Conservation (phyloP, 1,140 invertebrate genomes). For the Tenebrio molitor region DNA sequence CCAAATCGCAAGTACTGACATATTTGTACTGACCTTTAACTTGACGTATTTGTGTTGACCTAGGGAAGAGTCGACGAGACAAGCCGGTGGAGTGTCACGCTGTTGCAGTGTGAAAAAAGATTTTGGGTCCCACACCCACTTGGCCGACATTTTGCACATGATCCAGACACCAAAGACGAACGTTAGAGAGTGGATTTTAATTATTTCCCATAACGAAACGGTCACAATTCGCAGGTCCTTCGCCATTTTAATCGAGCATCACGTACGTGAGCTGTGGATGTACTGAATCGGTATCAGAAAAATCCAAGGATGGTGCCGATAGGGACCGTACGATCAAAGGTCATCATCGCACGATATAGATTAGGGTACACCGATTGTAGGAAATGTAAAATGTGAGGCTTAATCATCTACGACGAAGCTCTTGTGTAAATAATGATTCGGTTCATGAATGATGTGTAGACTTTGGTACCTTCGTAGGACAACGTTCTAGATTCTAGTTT, state of each 20-base stretch:
- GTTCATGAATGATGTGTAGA: too few relatives aligned
- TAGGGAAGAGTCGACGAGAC: constrained; percentile 71
- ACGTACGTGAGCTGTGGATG: constrained; percentile 7
- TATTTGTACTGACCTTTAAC: constrained; percentile 73
- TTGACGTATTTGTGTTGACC: constrained; percentile 77
- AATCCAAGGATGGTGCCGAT: constrained; percentile 26
- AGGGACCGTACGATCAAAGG: constrained; percentile 20
- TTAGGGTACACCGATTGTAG: constrained; percentile 4
- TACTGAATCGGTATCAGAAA: constrained; percentile 23
- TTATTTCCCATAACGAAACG: constrained; percentile 67
- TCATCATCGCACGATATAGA: constrained; percentile 14
- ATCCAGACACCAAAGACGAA: constrained; percentile 70
- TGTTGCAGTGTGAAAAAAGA: constrained; percentile 65
- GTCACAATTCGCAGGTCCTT: constrained; percentile 64
- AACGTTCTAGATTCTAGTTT: too few relatives aligned
- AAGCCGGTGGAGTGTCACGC: constrained; percentile 73
- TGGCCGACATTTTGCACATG: constrained; percentile 67
- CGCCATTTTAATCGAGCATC: constrained; percentile 20
- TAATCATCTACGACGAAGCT: not conserved
- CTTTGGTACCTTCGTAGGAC: too few relatives aligned
- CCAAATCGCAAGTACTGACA: too few relatives aligned
- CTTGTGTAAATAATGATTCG: too few relatives aligned
- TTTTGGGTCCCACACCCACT: constrained; percentile 70
- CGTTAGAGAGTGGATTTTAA: constrained; percentile 69
- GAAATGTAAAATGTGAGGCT: not conserved